Base-by-base conservation (phyloP, 2,888 invertebrate species). In the Galerucella pusilla region DNA sequence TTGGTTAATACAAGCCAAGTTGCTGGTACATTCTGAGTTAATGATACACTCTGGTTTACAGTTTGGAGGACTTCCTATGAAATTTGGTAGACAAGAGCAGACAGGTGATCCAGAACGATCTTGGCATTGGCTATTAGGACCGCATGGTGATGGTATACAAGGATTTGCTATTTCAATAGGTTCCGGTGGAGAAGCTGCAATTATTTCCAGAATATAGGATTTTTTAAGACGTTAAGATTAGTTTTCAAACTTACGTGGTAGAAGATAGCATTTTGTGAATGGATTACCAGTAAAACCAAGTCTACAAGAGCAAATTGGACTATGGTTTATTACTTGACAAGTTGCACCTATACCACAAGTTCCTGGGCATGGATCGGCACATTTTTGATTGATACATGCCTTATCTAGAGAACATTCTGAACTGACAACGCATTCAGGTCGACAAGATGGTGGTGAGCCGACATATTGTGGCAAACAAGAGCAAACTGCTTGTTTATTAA, bases 11-110 rank as follows among this genome's bases (percentile, higher is more conserved):
- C 94, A 94, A 10, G 94, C 93, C 82, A 90, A 88, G 77, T 92
- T 91, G 82, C 91, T 92, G 3, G 92, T 86, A 84, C 95, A 95
- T 84, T 94, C 94, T 0, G 93, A 90, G 84, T 93, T 93, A 75
- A 93, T 91, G 16, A 91, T 90, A 85, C 95, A 95, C 87, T 95
- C 95, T 3, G 94, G 94, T 49, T 93, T 90, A 85, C 94, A 95
- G 82, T 93, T 92, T 67, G 94, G 93, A 66, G 95, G 94, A 79
- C 92, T 91, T 67, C 95, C 95, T 76, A 91, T 89, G 84, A 92
- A 95, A 80, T 91, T 91, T 52, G 91, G 88, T 73, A 93, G 85
- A 84, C 95, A 96, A 66, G 93, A 91, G 84, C 95, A 96, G 45
- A 93, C 91, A 45, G 94, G 93, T n/a, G 89, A 88, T 52, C 91